Base-by-base conservation (phyloP, 2,797 vertebrate species). In the Trachurus trachurus region DNA sequence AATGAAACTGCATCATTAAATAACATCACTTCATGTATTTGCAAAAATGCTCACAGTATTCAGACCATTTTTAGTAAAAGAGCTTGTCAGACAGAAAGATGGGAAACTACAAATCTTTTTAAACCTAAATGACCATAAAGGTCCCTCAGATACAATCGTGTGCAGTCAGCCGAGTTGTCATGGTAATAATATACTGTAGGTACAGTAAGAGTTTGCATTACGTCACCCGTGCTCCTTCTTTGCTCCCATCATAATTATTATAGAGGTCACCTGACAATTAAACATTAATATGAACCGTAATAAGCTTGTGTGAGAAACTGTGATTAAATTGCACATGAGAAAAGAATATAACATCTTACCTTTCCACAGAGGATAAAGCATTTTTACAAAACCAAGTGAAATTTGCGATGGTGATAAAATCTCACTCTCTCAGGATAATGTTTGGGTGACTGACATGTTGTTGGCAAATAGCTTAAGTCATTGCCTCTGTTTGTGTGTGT, bases 371-470 rank as follows among this genome's bases (percentile, higher is more conserved):
- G 39, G 58, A 10, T 58, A 45, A 37, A 31, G 21, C 34, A 11
- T 52, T 52, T 31, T 17, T 22, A 42, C 21, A 56, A 19, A 16
- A 54, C 9, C 9, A 37, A 50, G 62, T 58, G 5, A n/a, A n/a
- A 39, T 49, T 65, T 29, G 21, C 2, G 63, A 62, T 39, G 40
- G 6, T 63, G 59, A 56, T 62, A 67, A 45, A 61, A 61, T 66
- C 71, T 66, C 22, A 44, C 12, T 12, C 59, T 64, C 57, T 45
- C 13, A 56, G 58, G 49, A 68, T 62, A 22, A 21, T 64, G 34
- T 64, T 66, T 70, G 34, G 15, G 57, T 64, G 59, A 68, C 57
- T 2, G 16, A 54, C 65, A 44, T 52, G 22, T 64, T 40, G 21
- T 50, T 60, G 68, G 53, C 31, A 57, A 21, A 58, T 26, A 58